These are phyloP conservation scores for Bolborhynchus lineola DNA, from an alignment of 2,113 vertebrate species.

Conservation along the genomic window DNA sequence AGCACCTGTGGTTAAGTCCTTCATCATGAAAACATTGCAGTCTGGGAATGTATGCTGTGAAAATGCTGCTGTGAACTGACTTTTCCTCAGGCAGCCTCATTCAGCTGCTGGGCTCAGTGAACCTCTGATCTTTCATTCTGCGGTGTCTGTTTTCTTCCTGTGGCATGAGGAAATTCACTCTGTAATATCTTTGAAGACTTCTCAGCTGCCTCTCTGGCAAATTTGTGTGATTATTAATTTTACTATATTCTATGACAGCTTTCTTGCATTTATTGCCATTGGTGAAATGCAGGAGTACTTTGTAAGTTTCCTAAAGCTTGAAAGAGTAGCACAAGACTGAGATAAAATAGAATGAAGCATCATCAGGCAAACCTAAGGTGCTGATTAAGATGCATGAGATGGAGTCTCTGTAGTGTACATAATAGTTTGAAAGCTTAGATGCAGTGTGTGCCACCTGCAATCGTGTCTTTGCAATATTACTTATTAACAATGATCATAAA, in stretches of 20 bases:
- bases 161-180: neutral
- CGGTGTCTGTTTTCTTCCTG: neutral
- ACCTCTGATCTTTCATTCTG: neutral
- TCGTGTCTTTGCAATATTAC: slow-evolving; percentile 24
- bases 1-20: neutral
- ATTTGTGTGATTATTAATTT: neutral
- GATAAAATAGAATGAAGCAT: neutral
- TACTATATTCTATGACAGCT: neutral
- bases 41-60: neutral
- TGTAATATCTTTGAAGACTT: neutral
- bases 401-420: slow-evolving; percentile 47
- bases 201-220: neutral
- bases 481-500: slow-evolving; percentile 57
- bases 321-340: neutral
- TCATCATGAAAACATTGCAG: neutral
- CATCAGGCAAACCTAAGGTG: neutral
- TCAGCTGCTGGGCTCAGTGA: neutral
- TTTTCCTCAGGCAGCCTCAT: neutral
- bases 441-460: neutral
- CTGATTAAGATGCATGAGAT: slow-evolving; percentile 10
- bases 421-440: slow-evolving; percentile 58
- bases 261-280: neutral
- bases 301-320: neutral
- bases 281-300: neutral
- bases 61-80: neutral